These are phyloP conservation scores for Phyllotis vaccarum DNA, from an alignment of 2,797 vertebrate species.

Conservation along the genomic window DNA sequence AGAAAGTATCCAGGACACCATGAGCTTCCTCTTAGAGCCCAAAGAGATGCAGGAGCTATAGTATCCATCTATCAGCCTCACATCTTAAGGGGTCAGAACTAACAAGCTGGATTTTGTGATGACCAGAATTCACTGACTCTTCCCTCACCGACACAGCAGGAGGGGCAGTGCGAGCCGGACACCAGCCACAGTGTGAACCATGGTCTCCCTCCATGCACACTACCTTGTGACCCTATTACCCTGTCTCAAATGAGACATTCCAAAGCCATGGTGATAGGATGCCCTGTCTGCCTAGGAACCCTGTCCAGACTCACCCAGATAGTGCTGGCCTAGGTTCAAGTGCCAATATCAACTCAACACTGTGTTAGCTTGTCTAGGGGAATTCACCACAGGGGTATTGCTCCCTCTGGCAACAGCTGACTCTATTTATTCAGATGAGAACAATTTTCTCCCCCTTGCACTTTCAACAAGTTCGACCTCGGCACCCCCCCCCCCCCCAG, in stretches of 20 bases:
- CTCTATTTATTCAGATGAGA: slow-evolving; percentile 88
- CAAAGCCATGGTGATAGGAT: background rate
- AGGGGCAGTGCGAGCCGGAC: background rate
- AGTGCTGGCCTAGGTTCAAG: background rate
- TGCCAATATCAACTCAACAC: slow-evolving; percentile 30
- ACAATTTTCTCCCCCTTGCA: slow-evolving; percentile 84
- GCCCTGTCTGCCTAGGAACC: background rate
- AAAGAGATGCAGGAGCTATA: background rate
- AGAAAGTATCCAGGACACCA: background rate
- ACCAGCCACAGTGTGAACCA: background rate
- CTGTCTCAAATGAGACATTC: background rate
- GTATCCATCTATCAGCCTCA: background rate
- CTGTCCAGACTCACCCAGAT: background rate
- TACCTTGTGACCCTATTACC: background rate
- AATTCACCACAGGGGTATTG: slow-evolving; percentile 69
- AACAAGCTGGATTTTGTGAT: background rate
- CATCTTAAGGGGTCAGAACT: background rate
- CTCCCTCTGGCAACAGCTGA: slow-evolving; percentile 76
- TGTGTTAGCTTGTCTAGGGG: background rate
- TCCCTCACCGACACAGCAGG: background rate
- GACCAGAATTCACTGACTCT: no score
- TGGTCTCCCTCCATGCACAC: background rate
- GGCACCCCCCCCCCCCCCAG: background rate
- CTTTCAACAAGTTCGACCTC: slow-evolving; percentile 82
- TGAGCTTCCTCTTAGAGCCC: background rate